Conservation (phyloP, 37 sponge, comb jelly and placozoan genomes). For the Lycopodina hypogea region DNA sequence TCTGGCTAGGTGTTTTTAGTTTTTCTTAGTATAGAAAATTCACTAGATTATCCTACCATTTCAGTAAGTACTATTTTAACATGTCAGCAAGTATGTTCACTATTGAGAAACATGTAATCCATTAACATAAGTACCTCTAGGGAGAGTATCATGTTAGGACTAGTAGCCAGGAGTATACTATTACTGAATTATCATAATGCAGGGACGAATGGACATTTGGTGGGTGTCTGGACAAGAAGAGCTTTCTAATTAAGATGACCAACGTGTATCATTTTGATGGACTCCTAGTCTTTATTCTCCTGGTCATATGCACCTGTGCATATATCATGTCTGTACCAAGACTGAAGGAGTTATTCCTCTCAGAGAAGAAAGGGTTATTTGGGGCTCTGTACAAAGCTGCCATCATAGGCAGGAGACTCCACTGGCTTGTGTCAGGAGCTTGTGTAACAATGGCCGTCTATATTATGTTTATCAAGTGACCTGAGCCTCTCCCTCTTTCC, state of each 20-base stretch:
- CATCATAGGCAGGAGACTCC: slow-evolving; percentile 80
- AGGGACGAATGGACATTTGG: too few relatives aligned
- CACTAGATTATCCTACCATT: too few relatives aligned
- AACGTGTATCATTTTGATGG: slow-evolving; percentile 85
- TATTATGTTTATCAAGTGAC: slow-evolving; percentile 60
- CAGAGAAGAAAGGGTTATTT: slow-evolving; percentile 85
- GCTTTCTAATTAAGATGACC: slow-evolving; percentile 27
- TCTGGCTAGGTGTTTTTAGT: too few relatives aligned
- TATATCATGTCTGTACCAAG: slow-evolving; percentile 75
- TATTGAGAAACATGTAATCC: too few relatives aligned
- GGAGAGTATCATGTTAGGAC: too few relatives aligned
- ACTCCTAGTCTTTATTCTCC: slow-evolving; percentile 60
- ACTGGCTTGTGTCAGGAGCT: slow-evolving; percentile 59
- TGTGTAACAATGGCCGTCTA: slow-evolving; percentile 82
- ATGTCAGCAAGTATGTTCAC: too few relatives aligned
- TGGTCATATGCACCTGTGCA: slow-evolving; percentile 87
- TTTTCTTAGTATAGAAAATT: too few relatives aligned
- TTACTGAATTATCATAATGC: not conserved
- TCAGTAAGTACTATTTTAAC: too few relatives aligned
- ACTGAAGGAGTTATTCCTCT: slow-evolving; percentile 65
- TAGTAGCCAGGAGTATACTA: too few relatives aligned
- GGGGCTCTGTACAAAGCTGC: slow-evolving; percentile 89
- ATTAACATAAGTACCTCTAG: too few relatives aligned
- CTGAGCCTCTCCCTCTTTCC: too few relatives aligned
- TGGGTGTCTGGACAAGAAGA: too few relatives aligned